These are phyloP conservation scores for Clitarchus hookeri DNA, from an alignment of 2,888 invertebrate species.

Conservation along the genomic window DNA sequence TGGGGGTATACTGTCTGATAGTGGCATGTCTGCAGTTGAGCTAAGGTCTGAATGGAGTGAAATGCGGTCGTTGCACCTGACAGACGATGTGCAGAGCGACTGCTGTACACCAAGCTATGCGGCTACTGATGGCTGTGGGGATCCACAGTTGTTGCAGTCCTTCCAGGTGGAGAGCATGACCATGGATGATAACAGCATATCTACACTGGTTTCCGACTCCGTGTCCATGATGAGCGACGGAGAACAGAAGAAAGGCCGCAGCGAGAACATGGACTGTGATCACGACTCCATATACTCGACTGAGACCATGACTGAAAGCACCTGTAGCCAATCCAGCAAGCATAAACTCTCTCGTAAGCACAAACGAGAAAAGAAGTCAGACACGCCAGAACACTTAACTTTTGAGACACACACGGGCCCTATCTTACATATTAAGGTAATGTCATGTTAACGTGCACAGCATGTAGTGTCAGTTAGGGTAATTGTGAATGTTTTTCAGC, in stretches of 20 bases:
- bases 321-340: slow-evolving; percentile 23
- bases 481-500: too few species aligned
- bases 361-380: slow-evolving; percentile 28
- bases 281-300: slow-evolving; percentile 27
- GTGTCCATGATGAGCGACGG: slow-evolving; percentile 32
- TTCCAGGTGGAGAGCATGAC: slow-evolving; percentile 16
- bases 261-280: slow-evolving; percentile 29
- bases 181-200: slow-evolving; percentile 33
- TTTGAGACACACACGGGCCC: slow-evolving; percentile 36
- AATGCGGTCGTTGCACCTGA: neutral
- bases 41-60: neutral
- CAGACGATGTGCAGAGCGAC: neutral
- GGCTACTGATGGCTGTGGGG: neutral
- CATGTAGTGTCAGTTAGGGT: too few species aligned
- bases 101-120: neutral
- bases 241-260: slow-evolving; percentile 18
- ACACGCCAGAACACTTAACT: slow-evolving; percentile 29
- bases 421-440: slow-evolving; percentile 40
- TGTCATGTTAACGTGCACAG: neutral
- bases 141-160: neutral
- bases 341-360: slow-evolving; percentile 31
- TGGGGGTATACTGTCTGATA: neutral
- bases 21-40: neutral
- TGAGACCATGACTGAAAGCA: slow-evolving; percentile 24
- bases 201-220: slow-evolving; percentile 30